Percentiles rank a stretch among this genome's conserved stretches.
phyloP scores from a whole-genome alignment of 2,797 vertebrate genomes.

The Brachyrhaphis roseni region DNA sequence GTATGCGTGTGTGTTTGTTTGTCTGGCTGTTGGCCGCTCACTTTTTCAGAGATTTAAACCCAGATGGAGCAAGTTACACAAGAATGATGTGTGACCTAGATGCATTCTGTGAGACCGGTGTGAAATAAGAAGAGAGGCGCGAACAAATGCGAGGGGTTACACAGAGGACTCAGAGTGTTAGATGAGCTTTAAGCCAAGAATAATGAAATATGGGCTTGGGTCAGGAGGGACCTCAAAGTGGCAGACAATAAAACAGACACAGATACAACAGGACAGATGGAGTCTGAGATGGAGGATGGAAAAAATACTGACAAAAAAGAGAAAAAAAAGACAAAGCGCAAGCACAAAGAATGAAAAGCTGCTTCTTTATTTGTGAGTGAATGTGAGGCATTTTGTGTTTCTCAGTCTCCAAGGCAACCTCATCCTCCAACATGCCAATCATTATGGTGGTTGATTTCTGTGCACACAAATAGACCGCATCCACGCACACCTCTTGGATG shows the following conservation, averaged over 20 bases:
- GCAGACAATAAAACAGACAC: constrained; percentile 41
- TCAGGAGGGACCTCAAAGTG: constrained; percentile 46
- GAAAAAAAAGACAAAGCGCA: constrained; percentile 20
- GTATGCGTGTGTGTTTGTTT: constrained; percentile 30
- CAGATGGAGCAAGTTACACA: constrained; percentile 67
- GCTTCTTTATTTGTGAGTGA: constrained; percentile 47
- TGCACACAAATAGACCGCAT: constrained; percentile 45
- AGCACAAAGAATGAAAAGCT: constrained; percentile 48
- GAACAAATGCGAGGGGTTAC: constrained; percentile 22
- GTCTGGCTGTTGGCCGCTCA: constrained; percentile 42
- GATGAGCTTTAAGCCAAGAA: constrained; percentile 35
- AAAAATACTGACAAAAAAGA: constrained; percentile 29
- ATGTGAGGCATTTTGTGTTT: constrained; percentile 67
- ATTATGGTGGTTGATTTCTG: constrained; percentile 55
- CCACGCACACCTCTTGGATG: constrained; percentile 42
- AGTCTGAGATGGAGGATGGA: constrained; percentile 48
- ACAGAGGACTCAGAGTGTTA: constrained; percentile 22
- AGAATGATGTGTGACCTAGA: constrained; percentile 70
- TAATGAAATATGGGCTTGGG: constrained; percentile 59
- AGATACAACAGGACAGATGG: constrained; percentile 45
- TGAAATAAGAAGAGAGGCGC: constrained; percentile 39
- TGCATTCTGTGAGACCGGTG: constrained; percentile 54
- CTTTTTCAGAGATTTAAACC: constrained; percentile 53
- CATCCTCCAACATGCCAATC: constrained; percentile 64
- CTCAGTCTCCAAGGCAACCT: constrained; percentile 73